Evolutionary conservation across 2,113 vertebrate species (phyloP).

Genomic region (Antechinus stuartii): DNA sequence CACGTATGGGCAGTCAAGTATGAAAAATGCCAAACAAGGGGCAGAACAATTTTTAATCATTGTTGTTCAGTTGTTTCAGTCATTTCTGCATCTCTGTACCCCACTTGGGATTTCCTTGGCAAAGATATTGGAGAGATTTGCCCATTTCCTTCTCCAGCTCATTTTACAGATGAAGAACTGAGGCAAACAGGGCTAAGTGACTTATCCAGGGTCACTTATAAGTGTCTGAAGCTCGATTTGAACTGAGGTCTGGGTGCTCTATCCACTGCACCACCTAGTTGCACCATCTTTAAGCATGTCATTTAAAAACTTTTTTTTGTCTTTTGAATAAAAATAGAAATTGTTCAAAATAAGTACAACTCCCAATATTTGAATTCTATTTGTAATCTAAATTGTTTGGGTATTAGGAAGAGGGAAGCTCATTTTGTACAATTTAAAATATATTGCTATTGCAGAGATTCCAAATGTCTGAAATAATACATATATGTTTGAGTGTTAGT

Average conservation of each 20-base stretch:
- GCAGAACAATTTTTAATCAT: background rate
- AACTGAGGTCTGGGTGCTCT: background rate
- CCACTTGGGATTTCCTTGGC: background rate
- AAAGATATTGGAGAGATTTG: background rate
- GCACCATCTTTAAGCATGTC: background rate
- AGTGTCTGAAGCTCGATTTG: background rate
- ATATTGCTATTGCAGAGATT: background rate
- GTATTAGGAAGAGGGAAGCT: background rate
- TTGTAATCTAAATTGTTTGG: background rate
- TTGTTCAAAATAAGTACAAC: background rate
- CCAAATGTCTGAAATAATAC: background rate
- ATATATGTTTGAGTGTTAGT: background rate
- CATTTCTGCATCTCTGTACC: background rate
- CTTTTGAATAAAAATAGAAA: background rate
- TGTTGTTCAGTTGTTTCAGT: background rate
- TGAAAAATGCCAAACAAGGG: background rate
- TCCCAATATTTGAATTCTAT: background rate
- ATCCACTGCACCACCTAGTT: background rate
- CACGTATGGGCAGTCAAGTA: background rate
- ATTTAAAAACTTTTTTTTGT: background rate
- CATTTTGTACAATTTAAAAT: background rate
- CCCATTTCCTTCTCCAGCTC: background rate
- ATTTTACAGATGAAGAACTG: background rate
- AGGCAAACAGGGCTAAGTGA: background rate
- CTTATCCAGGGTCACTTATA: background rate